Base-by-base conservation (phyloP, 2,113 vertebrate species). In the Podarcis muralis region DNA sequence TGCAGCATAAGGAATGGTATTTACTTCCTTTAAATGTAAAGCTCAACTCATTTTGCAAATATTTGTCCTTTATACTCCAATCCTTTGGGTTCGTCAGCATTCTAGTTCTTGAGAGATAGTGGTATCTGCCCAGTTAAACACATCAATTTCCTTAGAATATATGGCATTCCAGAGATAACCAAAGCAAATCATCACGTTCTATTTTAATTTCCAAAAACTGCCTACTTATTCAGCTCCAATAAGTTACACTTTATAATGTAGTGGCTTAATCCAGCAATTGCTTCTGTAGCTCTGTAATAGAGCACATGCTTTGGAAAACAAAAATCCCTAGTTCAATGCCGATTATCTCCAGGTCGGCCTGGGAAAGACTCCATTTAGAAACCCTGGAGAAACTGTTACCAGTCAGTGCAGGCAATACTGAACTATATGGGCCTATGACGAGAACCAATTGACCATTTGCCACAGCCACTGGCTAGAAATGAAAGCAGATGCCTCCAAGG, bases 11-110 rank as follows among this genome's bases (percentile, higher is more conserved):
- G 30, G 48, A 91, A 90, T 0, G 76, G 22, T 43, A 83, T 35
- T n/a, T 32, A 1, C 69, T 89, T 87, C 9, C 80, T 59, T 90
- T 88, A 62, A 91, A 77, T 92, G 20, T 35, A 32, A 86, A 35
- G 53, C 11, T 16, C 25, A 74, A 32, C 37, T 32, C 87, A 9
- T 68, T 93, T 76, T 86, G 77, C 5, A 85, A 74, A 20, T 37
- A 85, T 16, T 48, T 75, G 74, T 86, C 13, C 62, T 88, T 43
- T 80, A n/a, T 80, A 79, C 86, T 80, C 16, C 4, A 43, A 66
- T 53, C 15, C 65, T 69, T 87, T 83, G 75, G 76, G 22, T 75
- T 88, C 85, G 66, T 48, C 23, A 85, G 25, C 32, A 25, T 76
- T 76, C 9, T 65, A 20, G 59, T 20, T 12, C 25, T 85, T 59